Conservation (phyloP, 1,140 invertebrate species). For the Lethrus apterus region DNA sequence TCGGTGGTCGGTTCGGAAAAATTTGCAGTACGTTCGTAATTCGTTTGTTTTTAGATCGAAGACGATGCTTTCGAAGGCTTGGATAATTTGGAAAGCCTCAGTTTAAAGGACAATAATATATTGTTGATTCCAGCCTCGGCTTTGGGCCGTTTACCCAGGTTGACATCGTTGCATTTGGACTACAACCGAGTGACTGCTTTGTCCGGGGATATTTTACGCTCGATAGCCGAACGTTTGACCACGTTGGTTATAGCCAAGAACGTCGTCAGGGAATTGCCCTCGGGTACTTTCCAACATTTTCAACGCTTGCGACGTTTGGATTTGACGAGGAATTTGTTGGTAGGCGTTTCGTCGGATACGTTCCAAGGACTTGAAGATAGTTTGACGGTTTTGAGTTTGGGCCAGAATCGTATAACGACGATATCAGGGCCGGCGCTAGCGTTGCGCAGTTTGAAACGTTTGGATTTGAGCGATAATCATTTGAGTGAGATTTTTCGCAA, state of each 20-base stretch:
- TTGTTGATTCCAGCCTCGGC: conserved; percentile 73
- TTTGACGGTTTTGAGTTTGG: conserved; percentile 63
- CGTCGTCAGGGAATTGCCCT: conserved; percentile 76
- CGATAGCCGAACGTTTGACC: conserved; percentile 54
- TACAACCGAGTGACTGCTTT: conserved; percentile 83
- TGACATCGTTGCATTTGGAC: conserved; percentile 68
- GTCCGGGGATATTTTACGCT: conserved; percentile 66
- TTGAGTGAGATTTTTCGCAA: conserved; percentile 59
- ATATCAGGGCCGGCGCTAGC: conserved; percentile 57
- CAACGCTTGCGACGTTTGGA: conserved; percentile 66
- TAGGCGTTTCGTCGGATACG: conserved; percentile 60
- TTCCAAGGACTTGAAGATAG: conserved; percentile 68
- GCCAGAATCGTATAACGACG: conserved; percentile 66
- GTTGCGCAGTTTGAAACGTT: conserved; percentile 54
- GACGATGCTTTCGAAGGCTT: conserved; percentile 79
- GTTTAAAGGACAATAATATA: conserved; percentile 83
- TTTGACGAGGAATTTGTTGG: conserved; percentile 69
- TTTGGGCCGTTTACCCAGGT: conserved; percentile 61
- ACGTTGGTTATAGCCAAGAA: conserved; percentile 69
- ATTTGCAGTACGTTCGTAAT: conserved; percentile 1
- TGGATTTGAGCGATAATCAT: conserved; percentile 75
- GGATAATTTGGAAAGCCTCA: conserved; percentile 64
- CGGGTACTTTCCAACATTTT: conserved; percentile 70
- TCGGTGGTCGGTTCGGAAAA: conserved; percentile 43
- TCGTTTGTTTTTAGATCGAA: conserved; percentile 59